Base-by-base conservation (phyloP, 2,888 invertebrate genomes). In the Anorthoa munda region DNA sequence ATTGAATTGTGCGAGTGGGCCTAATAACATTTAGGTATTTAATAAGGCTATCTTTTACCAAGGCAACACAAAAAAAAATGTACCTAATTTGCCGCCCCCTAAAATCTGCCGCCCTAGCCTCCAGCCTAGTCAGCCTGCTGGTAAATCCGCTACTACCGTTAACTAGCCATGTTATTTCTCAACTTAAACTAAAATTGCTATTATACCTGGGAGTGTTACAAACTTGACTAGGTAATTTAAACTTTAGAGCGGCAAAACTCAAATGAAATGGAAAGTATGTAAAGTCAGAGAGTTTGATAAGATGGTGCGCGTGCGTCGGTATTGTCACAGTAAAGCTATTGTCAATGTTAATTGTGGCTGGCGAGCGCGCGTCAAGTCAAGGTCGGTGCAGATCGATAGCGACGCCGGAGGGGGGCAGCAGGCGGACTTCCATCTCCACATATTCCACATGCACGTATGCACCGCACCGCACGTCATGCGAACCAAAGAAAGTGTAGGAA, bases 401-500 rank as follows among this genome's bases (percentile, higher is more conserved):
- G 88, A 66, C 79, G 85, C 74, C 74, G 84, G 88, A 88, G 90
- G 88, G 90, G 89, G 90, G 88, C 85, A 84, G 65, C 73, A 81
- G 86, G 82, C 88, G 88, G 85, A 72, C 84, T 87, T 87, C 88
- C 86, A 85, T 89, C 87, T 87, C 81, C 86, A 86, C 89, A 83
- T 83, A 88, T 87, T 80, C 87, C 85, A 87, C 91, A 90, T 93
- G 92, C 93, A 93, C 88, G 88, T 88, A 90, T 92, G 91, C 92
- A 92, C 39, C 39, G 39, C 39, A 39, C 39, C 88, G 87, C 90
- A 90, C 89, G 89, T 91, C 87, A 92, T 88, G 86, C 88, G 88
- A 79, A 88, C 86, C 84, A 90, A 94, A 90, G 94, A 95, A 95
- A 95, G 95, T 94, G 90, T 91, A 94, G 83, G 95, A 95, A 95